phyloP scores from a whole-genome alignment of 2,113 vertebrate genomes.

The Sinocyclocheilus anophthalmus region DNA sequence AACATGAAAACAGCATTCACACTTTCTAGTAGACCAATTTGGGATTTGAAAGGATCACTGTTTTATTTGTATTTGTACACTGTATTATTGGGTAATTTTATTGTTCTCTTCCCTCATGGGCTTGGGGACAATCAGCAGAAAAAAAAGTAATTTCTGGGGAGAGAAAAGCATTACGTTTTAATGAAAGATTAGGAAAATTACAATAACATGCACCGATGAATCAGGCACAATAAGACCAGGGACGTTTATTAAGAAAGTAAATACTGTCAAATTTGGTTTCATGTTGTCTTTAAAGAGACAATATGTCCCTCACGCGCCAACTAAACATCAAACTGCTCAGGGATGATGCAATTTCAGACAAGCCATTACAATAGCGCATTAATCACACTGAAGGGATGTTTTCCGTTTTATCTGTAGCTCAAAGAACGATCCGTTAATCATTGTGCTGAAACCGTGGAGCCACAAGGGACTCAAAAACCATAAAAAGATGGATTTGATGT shows the following conservation, averaged over 20 bases:
- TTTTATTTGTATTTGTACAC: background rate
- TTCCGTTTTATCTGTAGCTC: conserved; percentile 7
- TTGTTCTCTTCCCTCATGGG: background rate
- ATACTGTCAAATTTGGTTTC: background rate
- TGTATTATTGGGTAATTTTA: background rate
- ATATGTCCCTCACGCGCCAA: background rate
- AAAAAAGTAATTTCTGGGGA: conserved; percentile 2
- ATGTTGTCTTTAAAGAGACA: background rate
- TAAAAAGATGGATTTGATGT: background rate
- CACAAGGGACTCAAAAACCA: background rate
- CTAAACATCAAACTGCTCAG: conserved; percentile 8
- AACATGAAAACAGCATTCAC: background rate
- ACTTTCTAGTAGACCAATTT: background rate
- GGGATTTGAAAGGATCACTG: background rate
- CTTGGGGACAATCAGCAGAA: conserved; percentile 10
- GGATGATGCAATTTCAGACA: conserved; percentile 18
- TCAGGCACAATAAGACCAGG: background rate
- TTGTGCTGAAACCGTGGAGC: background rate
- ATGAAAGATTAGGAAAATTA: conserved; percentile 19
- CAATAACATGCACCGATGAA: background rate
- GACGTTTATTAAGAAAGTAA: background rate
- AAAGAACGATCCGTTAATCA: conserved; percentile 10
- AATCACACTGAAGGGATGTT: conserved; percentile 19
- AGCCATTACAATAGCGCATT: conserved; percentile 4
- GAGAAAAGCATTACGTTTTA: conserved; percentile 12